phyloP scores from a whole-genome alignment of 2,888 invertebrate genomes.

The Blomia tropicalis region DNA sequence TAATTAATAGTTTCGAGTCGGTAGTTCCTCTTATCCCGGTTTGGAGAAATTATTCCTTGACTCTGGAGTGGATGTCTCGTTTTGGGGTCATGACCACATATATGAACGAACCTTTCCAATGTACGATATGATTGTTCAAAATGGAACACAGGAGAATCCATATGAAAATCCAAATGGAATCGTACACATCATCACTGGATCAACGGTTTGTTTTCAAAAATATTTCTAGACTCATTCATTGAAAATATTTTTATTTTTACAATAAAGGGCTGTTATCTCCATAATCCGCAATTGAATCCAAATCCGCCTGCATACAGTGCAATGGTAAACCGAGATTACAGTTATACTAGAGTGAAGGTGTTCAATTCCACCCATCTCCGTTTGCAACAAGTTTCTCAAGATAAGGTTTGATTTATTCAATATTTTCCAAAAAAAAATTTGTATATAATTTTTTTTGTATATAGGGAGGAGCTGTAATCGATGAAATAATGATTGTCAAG shows the following conservation, averaged over 20 bases:
- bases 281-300: constrained; percentile 59
- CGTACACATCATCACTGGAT: constrained; percentile 69
- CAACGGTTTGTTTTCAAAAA: constrained; percentile 39
- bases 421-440: too few relatives aligned
- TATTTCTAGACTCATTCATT: neutral
- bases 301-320: constrained; percentile 60
- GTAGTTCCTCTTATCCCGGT: constrained; percentile 28
- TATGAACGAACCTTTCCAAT: constrained; percentile 91
- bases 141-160: constrained; percentile 33
- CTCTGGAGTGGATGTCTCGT: constrained; percentile 74
- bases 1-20: constrained; percentile 37
- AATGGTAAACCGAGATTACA: constrained; percentile 70
- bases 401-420: too few relatives aligned
- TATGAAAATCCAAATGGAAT: constrained; percentile 59
- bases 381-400: constrained; percentile 78
- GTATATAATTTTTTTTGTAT: too few relatives aligned
- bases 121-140: constrained; percentile 49
- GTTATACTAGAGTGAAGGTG: constrained; percentile 62
- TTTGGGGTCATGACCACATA: constrained; percentile 96
- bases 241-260: neutral
- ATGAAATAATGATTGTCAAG: too few relatives aligned
- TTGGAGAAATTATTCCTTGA: constrained; percentile 73
- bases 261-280: constrained; percentile 1
- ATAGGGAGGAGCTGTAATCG: too few relatives aligned
- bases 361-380: constrained; percentile 68